Base-by-base conservation (phyloP, 2,888 invertebrate genomes). In the Gastrophysa polygoni region DNA sequence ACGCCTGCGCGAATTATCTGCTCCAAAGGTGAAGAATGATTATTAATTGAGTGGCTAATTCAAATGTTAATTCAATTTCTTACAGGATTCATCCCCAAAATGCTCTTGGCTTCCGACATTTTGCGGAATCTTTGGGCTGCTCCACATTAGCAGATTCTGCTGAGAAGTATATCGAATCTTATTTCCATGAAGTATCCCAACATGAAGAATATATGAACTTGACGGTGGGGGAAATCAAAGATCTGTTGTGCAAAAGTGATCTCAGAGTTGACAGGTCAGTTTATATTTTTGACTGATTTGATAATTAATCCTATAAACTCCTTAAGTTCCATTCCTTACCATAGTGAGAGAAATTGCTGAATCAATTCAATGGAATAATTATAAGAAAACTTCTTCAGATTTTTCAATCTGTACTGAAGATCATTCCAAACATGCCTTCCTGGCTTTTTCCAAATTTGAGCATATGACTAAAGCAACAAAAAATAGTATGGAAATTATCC, bases 1-100 rank as follows among this genome's bases (percentile, higher is more conserved):
- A 93, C 76, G 92, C 93, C 1, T 95, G 95, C 80, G 92, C 92
- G 51, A 88, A 89, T 72, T 95, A 92, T 80, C 82, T 95, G 59
- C 88, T 89, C 70, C 87, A 88, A 75, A 88, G 90, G 88, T 88
- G n/a, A 77, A 70, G 17, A 18, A 6, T 2, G 10, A 18, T 16
- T 16, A 49, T n/a, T 10, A 49, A 49, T 24, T 24, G 7, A 24
- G n/a, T n/a, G n/a, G n/a, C n/a, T n/a, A n/a, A n/a, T n/a, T n/a
- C n/a, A 46, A 29, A 29, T 51, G 17, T 28, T 28, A 6, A n/a
- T n/a, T n/a, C n/a, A n/a, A n/a, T n/a, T n/a, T 34, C 8, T 79
- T 80, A 47, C 73, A 89, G 91, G 74, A 87, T 93, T 73, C 89
- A 91, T 77, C 90, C 91, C 0, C 87, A 89, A 73, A 94, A 93